Evolutionary conservation across 2,888 invertebrate species (phyloP).

Genomic region (Brachypterus glaber): DNA sequence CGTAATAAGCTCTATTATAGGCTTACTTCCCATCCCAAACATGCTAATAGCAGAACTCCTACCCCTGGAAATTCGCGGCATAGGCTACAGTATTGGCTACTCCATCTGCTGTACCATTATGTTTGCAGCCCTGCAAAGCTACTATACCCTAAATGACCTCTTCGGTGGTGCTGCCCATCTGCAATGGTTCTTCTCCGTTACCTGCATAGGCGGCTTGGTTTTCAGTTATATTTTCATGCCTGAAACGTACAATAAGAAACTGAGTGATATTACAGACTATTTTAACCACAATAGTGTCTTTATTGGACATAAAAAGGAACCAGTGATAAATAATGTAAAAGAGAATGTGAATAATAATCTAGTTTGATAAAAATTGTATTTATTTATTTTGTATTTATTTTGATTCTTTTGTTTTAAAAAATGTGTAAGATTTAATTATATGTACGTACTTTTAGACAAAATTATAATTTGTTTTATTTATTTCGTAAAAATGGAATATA

Average conservation of each 20-base stretch:
- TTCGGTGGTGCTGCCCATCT: slow-evolving; percentile 43
- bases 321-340: too few relatives aligned
- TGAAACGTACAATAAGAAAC: slow-evolving; percentile 42
- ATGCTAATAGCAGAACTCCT: slow-evolving; percentile 54
- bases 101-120: slow-evolving; percentile 48
- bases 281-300: slow-evolving; percentile 38
- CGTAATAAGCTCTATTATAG: slow-evolving; percentile 50
- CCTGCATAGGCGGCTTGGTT: slow-evolving; percentile 38
- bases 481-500: too few relatives aligned
- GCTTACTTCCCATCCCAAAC: slow-evolving; percentile 51
- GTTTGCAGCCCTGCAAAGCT: slow-evolving; percentile 49
- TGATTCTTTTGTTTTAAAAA: too few relatives aligned
- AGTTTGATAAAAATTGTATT: too few relatives aligned
- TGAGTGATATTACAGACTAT: slow-evolving; percentile 43
- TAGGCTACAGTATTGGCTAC: slow-evolving; percentile 46
- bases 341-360: too few relatives aligned
- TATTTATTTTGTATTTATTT: too few relatives aligned
- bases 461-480: too few relatives aligned
- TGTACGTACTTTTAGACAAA: too few relatives aligned
- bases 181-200: slow-evolving; percentile 47
- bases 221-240: slow-evolving; percentile 43
- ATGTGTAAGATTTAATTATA: too few relatives aligned
- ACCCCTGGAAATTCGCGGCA: slow-evolving; percentile 49
- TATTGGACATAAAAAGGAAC: slow-evolving; percentile 26
- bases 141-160: slow-evolving; percentile 33